Conservation (phyloP, 1,140 invertebrate genomes). For the Drosophila yakuba region DNA sequence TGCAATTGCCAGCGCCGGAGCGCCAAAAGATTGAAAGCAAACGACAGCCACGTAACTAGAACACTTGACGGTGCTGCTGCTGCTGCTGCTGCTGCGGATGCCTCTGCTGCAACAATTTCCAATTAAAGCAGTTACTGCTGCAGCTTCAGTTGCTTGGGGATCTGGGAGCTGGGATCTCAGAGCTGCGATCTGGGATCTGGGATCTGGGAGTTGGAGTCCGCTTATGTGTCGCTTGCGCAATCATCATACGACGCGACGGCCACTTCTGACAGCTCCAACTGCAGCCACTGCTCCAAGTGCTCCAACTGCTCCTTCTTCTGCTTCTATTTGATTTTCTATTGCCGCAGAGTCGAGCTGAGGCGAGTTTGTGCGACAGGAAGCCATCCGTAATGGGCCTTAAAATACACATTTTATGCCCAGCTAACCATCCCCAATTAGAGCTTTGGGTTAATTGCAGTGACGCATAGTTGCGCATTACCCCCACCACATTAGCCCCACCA, state of each 20-base stretch:
- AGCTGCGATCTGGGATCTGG: slow-evolving; percentile 19
- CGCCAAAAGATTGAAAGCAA: slow-evolving; percentile 82
- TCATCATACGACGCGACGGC: slow-evolving; percentile 71
- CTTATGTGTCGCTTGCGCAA: slow-evolving; percentile 75
- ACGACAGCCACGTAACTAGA: slow-evolving; percentile 82
- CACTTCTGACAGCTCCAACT: slow-evolving; percentile 69
- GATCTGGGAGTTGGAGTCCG: slow-evolving; percentile 34
- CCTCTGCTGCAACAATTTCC: slow-evolving; percentile 46
- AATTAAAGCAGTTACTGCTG: slow-evolving; percentile 48
- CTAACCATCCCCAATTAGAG: slow-evolving; percentile 72
- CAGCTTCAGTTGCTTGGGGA: slow-evolving; percentile 26
- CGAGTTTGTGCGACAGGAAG: slow-evolving; percentile 67
- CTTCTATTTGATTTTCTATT: slow-evolving; percentile 48
- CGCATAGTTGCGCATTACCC: slow-evolving; percentile 72
- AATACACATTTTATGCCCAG: slow-evolving; percentile 81
- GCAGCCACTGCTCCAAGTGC: slow-evolving; percentile 18
- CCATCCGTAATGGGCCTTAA: slow-evolving; percentile 80
- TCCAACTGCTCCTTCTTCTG: slow-evolving; percentile 33
- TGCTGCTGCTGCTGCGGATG: slow-evolving; percentile 32
- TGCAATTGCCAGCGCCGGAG: slow-evolving; percentile 73
- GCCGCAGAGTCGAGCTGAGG: slow-evolving; percentile 9
- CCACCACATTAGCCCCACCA: slow-evolving; percentile 1
- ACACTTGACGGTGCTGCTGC: slow-evolving; percentile 69
- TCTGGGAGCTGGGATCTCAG: slow-evolving; percentile 15
- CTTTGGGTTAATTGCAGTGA: slow-evolving; percentile 75